Conservation (phyloP, 2,888 invertebrate genomes). For the Agrochola circellaris region DNA sequence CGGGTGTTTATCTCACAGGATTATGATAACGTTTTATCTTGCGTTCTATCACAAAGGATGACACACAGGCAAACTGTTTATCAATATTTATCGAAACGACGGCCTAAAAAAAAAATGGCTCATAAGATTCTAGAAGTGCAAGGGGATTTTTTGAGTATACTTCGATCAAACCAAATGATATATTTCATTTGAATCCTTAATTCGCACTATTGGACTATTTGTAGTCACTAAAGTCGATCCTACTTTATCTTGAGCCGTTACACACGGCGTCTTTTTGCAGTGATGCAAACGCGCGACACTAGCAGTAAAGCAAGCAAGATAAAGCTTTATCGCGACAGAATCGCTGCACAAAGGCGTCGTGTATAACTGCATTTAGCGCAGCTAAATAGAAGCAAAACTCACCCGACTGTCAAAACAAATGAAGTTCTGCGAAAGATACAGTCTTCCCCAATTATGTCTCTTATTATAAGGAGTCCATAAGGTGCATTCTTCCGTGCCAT, state of each 20-base stretch:
- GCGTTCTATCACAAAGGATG: neutral
- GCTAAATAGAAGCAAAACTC: conserved; percentile 73
- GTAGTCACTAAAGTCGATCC: neutral
- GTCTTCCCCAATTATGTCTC: conserved; percentile 95
- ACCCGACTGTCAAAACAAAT: conserved; percentile 99
- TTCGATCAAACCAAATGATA: neutral
- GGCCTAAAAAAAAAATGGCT: neutral
- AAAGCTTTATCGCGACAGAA: neutral
- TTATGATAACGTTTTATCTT: conserved; percentile 15
- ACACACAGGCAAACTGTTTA: conserved; percentile 1
- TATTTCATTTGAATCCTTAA: neutral
- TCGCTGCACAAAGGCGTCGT: neutral
- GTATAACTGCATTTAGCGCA: neutral
- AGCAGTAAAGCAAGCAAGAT: neutral
- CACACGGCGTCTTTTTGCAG: neutral
- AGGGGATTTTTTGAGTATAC: neutral
- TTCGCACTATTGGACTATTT: too few relatives aligned
- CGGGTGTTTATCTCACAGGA: neutral
- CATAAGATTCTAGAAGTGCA: neutral
- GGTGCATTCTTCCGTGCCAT: conserved; percentile 97
- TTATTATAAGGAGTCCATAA: conserved; percentile 99
- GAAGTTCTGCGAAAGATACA: conserved; percentile 98
- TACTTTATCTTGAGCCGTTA: neutral
- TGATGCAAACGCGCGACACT: neutral
- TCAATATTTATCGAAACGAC: neutral